Percentiles rank a stretch among this genome's conserved stretches.
phyloP scores from a whole-genome alignment of 1,140 invertebrate species.

The Pantala flavescens region DNA sequence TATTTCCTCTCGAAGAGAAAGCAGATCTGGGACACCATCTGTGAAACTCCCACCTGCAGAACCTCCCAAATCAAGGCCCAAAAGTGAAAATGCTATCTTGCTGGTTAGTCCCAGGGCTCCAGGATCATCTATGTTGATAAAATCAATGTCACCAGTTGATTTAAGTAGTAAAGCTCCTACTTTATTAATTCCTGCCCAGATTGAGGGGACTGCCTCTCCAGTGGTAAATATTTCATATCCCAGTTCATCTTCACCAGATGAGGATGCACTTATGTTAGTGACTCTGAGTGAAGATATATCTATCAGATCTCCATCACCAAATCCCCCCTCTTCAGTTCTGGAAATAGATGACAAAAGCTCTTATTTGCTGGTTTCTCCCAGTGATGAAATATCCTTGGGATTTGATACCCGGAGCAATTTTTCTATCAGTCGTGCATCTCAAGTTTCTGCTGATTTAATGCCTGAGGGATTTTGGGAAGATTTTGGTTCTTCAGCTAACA shows the following conservation, averaged over 20 bases:
- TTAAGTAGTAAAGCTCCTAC: background rate
- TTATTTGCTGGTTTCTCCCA: background rate
- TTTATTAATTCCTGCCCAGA: background rate
- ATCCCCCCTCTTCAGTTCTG: background rate
- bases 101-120: background rate
- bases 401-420: background rate
- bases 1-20: background rate
- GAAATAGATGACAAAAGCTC: background rate
- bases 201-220: background rate
- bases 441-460: background rate
- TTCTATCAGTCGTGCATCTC: background rate
- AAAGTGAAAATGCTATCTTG: background rate
- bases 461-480: background rate
- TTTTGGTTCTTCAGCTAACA: background rate
- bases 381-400: background rate
- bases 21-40: background rate
- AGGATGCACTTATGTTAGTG: background rate
- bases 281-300: background rate
- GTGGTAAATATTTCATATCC: background rate
- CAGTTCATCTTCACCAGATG: background rate
- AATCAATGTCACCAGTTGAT: background rate
- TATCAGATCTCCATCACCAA: background rate
- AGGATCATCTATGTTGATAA: background rate
- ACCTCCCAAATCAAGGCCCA: background rate
- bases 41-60: background rate